Evolutionary conservation across 2,888 invertebrate species (phyloP), one percentile per base, ranked within the genome.

Genomic region (Eilema depressum): DNA sequence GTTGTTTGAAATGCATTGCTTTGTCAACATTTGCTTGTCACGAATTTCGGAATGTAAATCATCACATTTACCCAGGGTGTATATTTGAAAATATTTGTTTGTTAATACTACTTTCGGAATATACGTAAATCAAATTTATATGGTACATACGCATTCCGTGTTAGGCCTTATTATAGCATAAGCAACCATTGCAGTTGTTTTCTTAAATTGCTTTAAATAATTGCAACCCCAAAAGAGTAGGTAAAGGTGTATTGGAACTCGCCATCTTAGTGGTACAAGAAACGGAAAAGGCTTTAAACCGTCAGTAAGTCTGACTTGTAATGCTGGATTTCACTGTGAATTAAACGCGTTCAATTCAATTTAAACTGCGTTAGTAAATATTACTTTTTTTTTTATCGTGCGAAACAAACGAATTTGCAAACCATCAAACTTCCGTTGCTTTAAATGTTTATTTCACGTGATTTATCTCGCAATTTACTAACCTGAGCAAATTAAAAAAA

Each of bases 401-500:
- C n/a, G n/a, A n/a, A 53, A 8, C n/a, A 2, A 53, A 53, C 8
- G 20, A 53, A 53, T 53, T 53, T n/a, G 53, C n/a, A 47, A 53
- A n/a, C n/a, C 53, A n/a, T 20, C 20, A 53, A n/a, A 53, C 53
- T n/a, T 20, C 10, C 53, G 53, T 20, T n/a, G 20, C n/a, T 53
- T 53, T 10, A 53, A 53, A 47, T 20, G 20, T 47, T 47, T 53
- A 53, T 53, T 53, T 63, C 23, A 53, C 23, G 26, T n/a, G 10
- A 37, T 33, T 66, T 30, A 30, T 14, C 17, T 26, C 7, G 20
- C 33, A 33, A 17, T 7, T 1, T 25, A 30, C 23, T 11, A n/a
- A 30, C 33, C 28, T 17, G 47, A 47, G n/a, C 47, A 20, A 60
- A n/a, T 69, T 64, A 28, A 59, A 68, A 62, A 66, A 62, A 61